Conservation (phyloP, 2,888 invertebrate species). For the Drosophila demipolita region DNA sequence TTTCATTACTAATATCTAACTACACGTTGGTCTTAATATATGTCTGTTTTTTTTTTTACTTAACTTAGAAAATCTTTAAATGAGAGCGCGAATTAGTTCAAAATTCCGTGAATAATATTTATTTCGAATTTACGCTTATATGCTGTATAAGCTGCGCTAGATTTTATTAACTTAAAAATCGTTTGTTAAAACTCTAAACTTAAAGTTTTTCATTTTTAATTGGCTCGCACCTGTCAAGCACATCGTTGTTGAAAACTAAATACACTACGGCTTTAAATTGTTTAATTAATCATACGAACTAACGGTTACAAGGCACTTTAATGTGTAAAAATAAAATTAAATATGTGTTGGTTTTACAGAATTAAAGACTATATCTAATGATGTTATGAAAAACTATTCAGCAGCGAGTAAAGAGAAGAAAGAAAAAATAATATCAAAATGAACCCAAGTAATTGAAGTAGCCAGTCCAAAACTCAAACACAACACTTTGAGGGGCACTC, state of each 20-base stretch:
- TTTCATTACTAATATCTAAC: neutral
- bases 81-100: too few species aligned
- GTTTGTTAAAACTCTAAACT: neutral
- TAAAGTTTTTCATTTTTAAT: neutral
- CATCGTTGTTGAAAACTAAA: too few species aligned
- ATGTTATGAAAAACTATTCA: slow-evolving; percentile 26
- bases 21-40: neutral
- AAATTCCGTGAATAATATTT: neutral
- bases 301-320: neutral
- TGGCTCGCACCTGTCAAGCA: neutral
- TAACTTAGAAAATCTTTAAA: neutral
- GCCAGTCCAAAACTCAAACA: slow-evolving; percentile 30
- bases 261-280: slow-evolving; percentile 5
- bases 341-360: slow-evolving; percentile 13
- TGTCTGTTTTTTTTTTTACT: neutral
- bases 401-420: slow-evolving; percentile 6
- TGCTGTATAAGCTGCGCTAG: neutral
- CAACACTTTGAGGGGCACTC: slow-evolving; percentile 35
- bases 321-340: neutral
- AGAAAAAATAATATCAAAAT: slow-evolving; percentile 28
- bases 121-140: neutral
- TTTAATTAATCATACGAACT: slow-evolving; percentile 34
- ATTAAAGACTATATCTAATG: slow-evolving; percentile 19
- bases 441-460: slow-evolving; percentile 50
- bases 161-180: neutral